A percentile compares a stretch with the other conserved stretches of the same genome.
Evolutionary conservation across 2,113 vertebrate species (phyloP).

Genomic region (Caranx ignobilis): DNA sequence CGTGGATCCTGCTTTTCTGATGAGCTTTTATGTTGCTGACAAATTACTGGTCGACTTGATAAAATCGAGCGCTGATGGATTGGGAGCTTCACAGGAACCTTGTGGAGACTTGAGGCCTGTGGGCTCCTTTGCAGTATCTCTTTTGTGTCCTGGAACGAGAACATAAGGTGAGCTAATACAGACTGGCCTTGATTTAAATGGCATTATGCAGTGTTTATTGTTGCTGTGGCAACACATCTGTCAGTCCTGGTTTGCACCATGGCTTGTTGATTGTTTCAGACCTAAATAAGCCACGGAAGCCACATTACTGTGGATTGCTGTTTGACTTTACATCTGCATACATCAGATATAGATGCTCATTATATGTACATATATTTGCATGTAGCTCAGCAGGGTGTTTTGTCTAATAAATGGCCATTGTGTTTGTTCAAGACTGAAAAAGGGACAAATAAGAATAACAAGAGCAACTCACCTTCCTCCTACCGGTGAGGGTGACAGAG

Average conservation of each 20-base stretch:
- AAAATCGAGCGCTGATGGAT: slow-evolving; percentile 41
- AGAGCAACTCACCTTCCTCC: slow-evolving; percentile 47
- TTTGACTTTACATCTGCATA: too few relatives aligned
- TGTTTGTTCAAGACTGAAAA: slow-evolving; percentile 29
- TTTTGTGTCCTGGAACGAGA: slow-evolving; percentile 48
- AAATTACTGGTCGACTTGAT: slow-evolving; percentile 51
- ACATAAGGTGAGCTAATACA: slow-evolving; percentile 39
- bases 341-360: too few relatives aligned
- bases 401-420: slow-evolving; percentile 15
- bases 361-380: too few relatives aligned
- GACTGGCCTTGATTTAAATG: slow-evolving; percentile 62
- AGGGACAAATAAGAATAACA: slow-evolving; percentile 24
- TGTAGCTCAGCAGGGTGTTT: slow-evolving; percentile 10
- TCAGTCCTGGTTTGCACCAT: slow-evolving; percentile 35
- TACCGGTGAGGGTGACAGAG: slow-evolving; percentile 24
- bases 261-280: slow-evolving; percentile 27
- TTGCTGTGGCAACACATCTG: slow-evolving; percentile 57
- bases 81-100: background rate
- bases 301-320: background rate
- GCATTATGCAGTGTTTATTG: slow-evolving; percentile 46
- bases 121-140: slow-evolving; percentile 9
- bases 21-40: slow-evolving; percentile 59
- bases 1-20: slow-evolving; percentile 47
- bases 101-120: background rate
- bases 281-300: slow-evolving; percentile 12